Base-by-base conservation (phyloP, 2,888 invertebrate genomes). In the Plagiodera versicolora region DNA sequence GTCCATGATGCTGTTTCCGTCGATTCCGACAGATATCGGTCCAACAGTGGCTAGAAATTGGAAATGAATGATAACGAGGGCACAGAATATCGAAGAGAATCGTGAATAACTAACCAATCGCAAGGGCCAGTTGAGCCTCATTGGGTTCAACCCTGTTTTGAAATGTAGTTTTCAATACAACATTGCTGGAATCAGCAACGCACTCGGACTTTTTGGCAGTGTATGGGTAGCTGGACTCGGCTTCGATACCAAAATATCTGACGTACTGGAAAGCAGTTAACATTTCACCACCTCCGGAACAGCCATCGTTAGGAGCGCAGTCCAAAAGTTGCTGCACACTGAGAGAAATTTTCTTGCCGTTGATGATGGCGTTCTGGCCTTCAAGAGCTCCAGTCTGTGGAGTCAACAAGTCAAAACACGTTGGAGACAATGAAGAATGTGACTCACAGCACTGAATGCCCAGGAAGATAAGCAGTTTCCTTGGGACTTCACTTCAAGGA, bases 161-260 rank as follows among this genome's bases (percentile, higher is more conserved):
- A 16, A 28, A 49, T 14, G 11, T 50, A 10, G 52, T 17, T 9
- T n/a, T 14, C 16, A 58, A 16, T 10, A 44, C 54, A 0, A 17
- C n/a, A 16, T 56, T 4, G 9, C 20, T 10, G 1, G n/a, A 5
- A 16, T 17, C 28, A 20, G 35, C 18, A 19, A 6, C 1, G 52
- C 73, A 72, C 10, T 20, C 14, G 16, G 56, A 53, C 16, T 68
- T 58, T 18, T 3, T 45, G 1, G 46, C 63, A 61, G 64, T 62
- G 58, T 85, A 86, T 11, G 85, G 85, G 68, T 86, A 86, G 0
- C 81, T 74, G 1, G 68, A 70, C 51, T 68, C 85, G 1, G 83
- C 82, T 69, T 85, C 83, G 54, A 86, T 81, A 16, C 86, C 86
- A 70, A 82, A 81, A 17, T 75, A 73, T 54, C 75, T 74, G 20